Evolutionary conservation across 92 coral and sea anemone species (phyloP).

Genomic region (Epizoanthus stellaris): DNA sequence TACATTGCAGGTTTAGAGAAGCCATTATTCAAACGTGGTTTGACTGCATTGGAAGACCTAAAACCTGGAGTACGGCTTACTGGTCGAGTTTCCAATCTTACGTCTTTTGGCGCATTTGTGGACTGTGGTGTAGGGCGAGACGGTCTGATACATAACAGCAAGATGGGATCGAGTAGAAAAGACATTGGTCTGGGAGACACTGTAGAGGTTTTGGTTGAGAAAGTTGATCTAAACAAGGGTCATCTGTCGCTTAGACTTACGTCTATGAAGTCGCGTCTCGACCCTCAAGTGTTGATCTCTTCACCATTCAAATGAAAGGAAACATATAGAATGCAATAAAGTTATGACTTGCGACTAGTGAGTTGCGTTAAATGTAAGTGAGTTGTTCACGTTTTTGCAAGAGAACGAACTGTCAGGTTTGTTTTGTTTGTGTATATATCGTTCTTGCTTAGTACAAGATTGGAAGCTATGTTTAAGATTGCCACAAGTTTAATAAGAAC

Average conservation of each 20-base stretch:
- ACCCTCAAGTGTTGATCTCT: slow-evolving; percentile 67
- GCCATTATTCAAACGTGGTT: slow-evolving; percentile 85
- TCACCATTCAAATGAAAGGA: slow-evolving; percentile 15
- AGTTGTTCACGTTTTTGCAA: too few species aligned
- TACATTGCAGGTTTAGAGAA: slow-evolving; percentile 77
- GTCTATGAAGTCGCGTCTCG: slow-evolving; percentile 58
- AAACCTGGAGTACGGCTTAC: slow-evolving; percentile 66
- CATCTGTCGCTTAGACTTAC: slow-evolving; percentile 55
- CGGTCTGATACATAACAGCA: slow-evolving; percentile 83
- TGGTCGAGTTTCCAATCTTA: slow-evolving; percentile 92
- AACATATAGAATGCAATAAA: too few species aligned
- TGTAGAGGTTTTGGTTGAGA: slow-evolving; percentile 77
- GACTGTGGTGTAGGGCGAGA: slow-evolving; percentile 92
- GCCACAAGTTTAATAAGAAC: too few species aligned
- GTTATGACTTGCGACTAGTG: too few species aligned
- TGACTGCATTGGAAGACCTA: slow-evolving; percentile 78
- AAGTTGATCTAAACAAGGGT: slow-evolving; percentile 60
- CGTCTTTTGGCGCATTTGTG: slow-evolving; percentile 97
- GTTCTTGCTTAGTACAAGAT: too few species aligned
- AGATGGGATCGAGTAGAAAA: slow-evolving; percentile 56
- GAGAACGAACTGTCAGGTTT: too few species aligned
- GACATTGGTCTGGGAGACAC: slow-evolving; percentile 82
- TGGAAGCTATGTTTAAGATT: too few species aligned
- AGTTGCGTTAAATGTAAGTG: too few species aligned
- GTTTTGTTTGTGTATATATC: too few species aligned